These are phyloP conservation scores for Podarcis raffonei DNA, from an alignment of 2,113 vertebrate species.

Conservation along the genomic window DNA sequence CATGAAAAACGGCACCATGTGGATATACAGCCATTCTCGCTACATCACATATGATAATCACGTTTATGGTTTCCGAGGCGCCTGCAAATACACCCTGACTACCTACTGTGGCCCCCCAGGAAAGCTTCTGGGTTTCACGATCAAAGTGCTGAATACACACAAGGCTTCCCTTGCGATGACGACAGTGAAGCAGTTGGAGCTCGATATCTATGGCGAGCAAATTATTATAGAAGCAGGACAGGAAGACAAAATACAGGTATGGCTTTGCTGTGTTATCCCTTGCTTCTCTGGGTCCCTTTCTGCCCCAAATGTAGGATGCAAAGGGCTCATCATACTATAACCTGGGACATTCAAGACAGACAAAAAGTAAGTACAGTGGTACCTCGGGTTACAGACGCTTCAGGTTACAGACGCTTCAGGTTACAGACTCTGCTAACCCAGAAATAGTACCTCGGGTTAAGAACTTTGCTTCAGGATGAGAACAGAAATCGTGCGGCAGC, in stretches of 20 bases:
- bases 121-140: conserved; percentile 40
- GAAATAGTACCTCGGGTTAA: no score
- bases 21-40: conserved; percentile 53
- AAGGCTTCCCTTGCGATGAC: neutral
- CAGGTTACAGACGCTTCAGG: no score
- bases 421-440: no score
- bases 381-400: no score
- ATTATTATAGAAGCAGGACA: conserved; percentile 52
- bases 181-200: conserved; percentile 53
- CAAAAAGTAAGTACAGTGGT: neutral
- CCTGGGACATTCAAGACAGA: neutral
- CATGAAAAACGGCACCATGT: conserved; percentile 52
- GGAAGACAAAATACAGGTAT: conserved; percentile 49
- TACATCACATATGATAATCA: conserved; percentile 70
- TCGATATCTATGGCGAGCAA: conserved; percentile 55
- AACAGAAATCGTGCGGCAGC: no score
- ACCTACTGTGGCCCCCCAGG: conserved; percentile 49
- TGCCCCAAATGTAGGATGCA: neutral
- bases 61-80: conserved; percentile 58
- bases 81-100: conserved; percentile 60
- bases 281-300: neutral
- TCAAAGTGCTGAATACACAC: conserved; percentile 54
- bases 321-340: neutral
- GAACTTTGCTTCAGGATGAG: no score
- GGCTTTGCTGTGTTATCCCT: neutral